Evolutionary conservation across 1,140 invertebrate genomes (phyloP).

Genomic region (Drosophila burlai): DNA sequence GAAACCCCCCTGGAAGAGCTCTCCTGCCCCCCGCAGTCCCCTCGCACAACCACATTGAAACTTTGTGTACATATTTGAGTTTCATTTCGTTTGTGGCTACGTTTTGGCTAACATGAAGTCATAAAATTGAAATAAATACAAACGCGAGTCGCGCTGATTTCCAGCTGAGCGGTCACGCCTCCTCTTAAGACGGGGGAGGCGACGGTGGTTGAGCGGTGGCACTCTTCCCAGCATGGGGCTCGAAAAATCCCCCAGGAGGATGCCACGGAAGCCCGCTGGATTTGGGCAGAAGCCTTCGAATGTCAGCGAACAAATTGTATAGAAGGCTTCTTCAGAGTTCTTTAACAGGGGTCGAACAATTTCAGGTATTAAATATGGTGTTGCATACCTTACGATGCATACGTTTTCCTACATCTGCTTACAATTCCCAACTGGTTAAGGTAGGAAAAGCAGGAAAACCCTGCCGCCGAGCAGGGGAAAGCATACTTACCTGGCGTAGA

Average conservation of each 20-base stretch:
- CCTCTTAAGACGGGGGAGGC: slow-evolving; percentile 17
- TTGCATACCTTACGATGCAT: slow-evolving; percentile 4
- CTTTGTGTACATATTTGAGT: slow-evolving; percentile 82
- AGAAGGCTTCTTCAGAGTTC: background rate
- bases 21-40: background rate
- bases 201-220: slow-evolving; percentile 1
- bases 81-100: slow-evolving; percentile 80
- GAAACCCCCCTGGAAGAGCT: background rate
- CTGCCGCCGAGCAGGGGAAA: slow-evolving; percentile 22
- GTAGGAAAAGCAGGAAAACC: background rate
- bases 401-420: background rate
- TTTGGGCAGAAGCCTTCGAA: background rate
- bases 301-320: slow-evolving; percentile 20
- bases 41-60: slow-evolving; percentile 55
- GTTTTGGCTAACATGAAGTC: slow-evolving; percentile 77
- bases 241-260: slow-evolving; percentile 58
- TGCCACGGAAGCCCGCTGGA: slow-evolving; percentile 8
- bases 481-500: slow-evolving; percentile 87
- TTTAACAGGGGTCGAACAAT: background rate
- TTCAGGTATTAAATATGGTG: background rate
- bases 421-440: slow-evolving; percentile 60
- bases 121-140: slow-evolving; percentile 84
- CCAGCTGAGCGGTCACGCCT: slow-evolving; percentile 68
- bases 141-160: slow-evolving; percentile 66
- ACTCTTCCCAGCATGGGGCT: slow-evolving; percentile 33